Conservation (phyloP, 2,797 vertebrate species). For the Paedocypris micromegethes region DNA sequence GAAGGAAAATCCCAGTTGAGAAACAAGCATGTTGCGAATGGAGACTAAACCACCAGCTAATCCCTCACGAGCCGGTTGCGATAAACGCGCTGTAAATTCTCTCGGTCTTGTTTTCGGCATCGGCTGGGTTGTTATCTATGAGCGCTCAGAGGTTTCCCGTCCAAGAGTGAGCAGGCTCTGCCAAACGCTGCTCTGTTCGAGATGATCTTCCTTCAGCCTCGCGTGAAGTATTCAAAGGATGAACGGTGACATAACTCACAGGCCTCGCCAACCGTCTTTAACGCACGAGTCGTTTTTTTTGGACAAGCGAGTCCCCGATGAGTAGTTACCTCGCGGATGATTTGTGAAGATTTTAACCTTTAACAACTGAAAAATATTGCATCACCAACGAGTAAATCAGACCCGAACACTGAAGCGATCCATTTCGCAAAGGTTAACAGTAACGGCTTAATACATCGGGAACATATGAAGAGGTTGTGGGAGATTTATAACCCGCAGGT, state of each 20-base stretch:
- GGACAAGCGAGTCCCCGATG: constrained; percentile 24
- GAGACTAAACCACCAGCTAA: constrained; percentile 18
- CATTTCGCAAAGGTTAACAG: constrained; percentile 38
- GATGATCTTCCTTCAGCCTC: constrained; percentile 25
- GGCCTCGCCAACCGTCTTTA: constrained; percentile 42
- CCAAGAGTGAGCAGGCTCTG: constrained; percentile 19
- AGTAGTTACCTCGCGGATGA: constrained; percentile 40
- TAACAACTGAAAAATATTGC: constrained; percentile 41
- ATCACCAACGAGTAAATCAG: constrained; percentile 44
- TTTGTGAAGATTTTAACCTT: constrained; percentile 43
- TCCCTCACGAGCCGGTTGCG: constrained; percentile 23
- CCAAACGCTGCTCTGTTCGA: constrained; percentile 27
- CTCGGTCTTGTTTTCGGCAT: constrained; percentile 10
- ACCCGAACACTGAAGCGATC: constrained; percentile 34
- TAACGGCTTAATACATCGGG: constrained; percentile 41
- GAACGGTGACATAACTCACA: constrained; percentile 43
- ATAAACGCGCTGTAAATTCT: constrained; percentile 25
- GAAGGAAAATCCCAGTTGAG: constrained; percentile 4
- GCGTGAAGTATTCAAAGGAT: constrained; percentile 27
- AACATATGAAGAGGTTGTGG: constrained; percentile 15
- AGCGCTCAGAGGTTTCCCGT: constrained; percentile 1
- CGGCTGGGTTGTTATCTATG: neutral
- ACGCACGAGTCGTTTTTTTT: constrained; percentile 29
- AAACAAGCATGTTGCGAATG: constrained; percentile 16
- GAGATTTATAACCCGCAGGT: constrained; percentile 26